Percentiles rank a stretch among this genome's conserved stretches.
Conservation (phyloP, 1,140 invertebrate genomes). For the Triops longicaudatus region DNA sequence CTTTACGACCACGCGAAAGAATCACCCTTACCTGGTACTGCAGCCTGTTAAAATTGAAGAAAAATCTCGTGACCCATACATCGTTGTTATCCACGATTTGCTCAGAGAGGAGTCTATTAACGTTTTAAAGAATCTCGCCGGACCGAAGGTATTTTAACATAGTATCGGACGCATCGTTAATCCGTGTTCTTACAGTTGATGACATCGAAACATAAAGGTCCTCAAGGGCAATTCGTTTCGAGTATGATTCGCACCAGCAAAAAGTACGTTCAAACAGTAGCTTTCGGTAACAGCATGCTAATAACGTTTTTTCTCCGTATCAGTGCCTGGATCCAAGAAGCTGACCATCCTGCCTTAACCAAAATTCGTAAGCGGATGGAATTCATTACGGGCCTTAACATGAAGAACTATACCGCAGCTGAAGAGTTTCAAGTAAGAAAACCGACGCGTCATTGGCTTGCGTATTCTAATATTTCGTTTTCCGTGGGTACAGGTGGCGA, state of each 20-base stretch:
- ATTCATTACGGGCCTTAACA: slow-evolving; percentile 33
- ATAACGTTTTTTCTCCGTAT: slow-evolving; percentile 16
- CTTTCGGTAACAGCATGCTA: neutral
- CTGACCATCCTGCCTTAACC: slow-evolving; percentile 31
- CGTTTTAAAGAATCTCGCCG: slow-evolving; percentile 41
- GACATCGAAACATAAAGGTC: slow-evolving; percentile 29
- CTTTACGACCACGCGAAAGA: slow-evolving; percentile 16
- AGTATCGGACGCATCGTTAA: neutral
- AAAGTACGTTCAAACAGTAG: slow-evolving; percentile 32
- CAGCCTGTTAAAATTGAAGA: slow-evolving; percentile 46
- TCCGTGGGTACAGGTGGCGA: slow-evolving; percentile 40
- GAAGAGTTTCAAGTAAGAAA: slow-evolving; percentile 28
- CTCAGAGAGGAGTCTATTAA: slow-evolving; percentile 43
- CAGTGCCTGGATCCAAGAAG: slow-evolving; percentile 35
- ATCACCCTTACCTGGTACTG: slow-evolving; percentile 41
- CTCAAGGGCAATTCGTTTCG: slow-evolving; percentile 33
- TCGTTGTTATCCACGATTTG: slow-evolving; percentile 46
- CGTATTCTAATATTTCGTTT: neutral
- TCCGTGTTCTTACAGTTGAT: slow-evolving; percentile 20
- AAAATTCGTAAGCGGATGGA: slow-evolving; percentile 34
- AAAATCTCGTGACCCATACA: slow-evolving; percentile 42
- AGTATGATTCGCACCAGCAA: slow-evolving; percentile 36
- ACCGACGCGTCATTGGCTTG: neutral
- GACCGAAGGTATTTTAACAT: slow-evolving; percentile 40
- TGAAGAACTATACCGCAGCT: slow-evolving; percentile 23